phyloP scores from a whole-genome alignment of 1,140 invertebrate species.

The Centruroides sculpturatus region DNA sequence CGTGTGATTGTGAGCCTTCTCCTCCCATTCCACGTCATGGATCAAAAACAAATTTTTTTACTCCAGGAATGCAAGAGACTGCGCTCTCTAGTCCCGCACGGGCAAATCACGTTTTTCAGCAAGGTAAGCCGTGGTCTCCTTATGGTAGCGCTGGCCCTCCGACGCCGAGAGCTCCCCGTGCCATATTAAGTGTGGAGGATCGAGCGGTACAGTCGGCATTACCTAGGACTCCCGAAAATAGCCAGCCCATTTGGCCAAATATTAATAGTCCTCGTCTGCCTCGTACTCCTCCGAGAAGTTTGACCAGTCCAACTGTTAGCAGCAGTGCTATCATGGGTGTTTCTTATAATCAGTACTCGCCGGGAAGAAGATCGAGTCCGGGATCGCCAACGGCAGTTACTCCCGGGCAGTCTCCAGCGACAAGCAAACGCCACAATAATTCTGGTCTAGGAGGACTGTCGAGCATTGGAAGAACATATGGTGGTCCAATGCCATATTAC shows the following conservation, averaged over 20 bases:
- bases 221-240: slow-evolving; percentile 6
- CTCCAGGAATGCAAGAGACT: slow-evolving; percentile 41
- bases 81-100: not conserved
- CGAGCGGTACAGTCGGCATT: not conserved
- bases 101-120: not conserved
- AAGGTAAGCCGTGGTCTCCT: slow-evolving; percentile 6
- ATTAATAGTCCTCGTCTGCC: slow-evolving; percentile 9
- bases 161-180: slow-evolving; percentile 6
- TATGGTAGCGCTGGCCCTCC: slow-evolving; percentile 9
- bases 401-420: slow-evolving; percentile 18
- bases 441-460: slow-evolving; percentile 2
- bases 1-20: slow-evolving; percentile 72
- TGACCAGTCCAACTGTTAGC: slow-evolving; percentile 10
- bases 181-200: slow-evolving; percentile 3
- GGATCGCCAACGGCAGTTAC: slow-evolving; percentile 27
- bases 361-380: slow-evolving; percentile 16
- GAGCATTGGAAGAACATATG: not conserved
- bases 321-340: not conserved
- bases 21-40: slow-evolving; percentile 75
- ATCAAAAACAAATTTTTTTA: slow-evolving; percentile 82
- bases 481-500: no score
- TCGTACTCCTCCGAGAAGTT: slow-evolving; percentile 11
- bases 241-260: slow-evolving; percentile 4
- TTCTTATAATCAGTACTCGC: slow-evolving; percentile 7
- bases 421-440: slow-evolving; percentile 15